Base-by-base conservation (phyloP, 2,888 invertebrate species). In the Pomacea canaliculata region DNA sequence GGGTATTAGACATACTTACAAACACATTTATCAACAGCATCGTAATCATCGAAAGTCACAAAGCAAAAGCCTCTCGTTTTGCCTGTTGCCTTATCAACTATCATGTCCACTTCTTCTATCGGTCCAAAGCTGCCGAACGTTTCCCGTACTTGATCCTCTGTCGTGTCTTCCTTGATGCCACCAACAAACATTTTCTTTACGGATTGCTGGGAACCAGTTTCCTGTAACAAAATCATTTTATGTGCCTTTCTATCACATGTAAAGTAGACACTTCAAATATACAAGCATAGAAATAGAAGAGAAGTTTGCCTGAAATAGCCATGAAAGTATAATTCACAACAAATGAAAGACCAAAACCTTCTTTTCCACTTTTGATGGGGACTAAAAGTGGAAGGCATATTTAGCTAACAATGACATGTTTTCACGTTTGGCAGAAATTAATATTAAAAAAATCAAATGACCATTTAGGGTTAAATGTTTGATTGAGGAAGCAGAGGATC, bases 51-150 rank as follows among this genome's bases (percentile, higher is more conserved):
- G 91, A 97, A 99, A 90, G 97, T 97, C 62, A 99, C 95, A 91
- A 98, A 99, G 69, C 96, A 98, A 91, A 98, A 99, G 13, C 98
- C 98, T 84, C 98, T 94, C 88, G 96, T 96, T 91, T 97, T 97
- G 73, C 97, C 97, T 5, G 96, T 96, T 74, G 96, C 96, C 85
- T 97, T 97, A 89, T 98, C 97, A 16, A 95, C 95, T 4, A 97
- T 96, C 86, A 98, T 94, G 82, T 95, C 96, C 37, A 96, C 94
- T 51, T 95, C 94, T 56, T 95, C 93, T 82, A 98, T 95, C 74
- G 93, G 94, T 1, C 98, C 98, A 90, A 93, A 97, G 49, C 94
- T 83, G 18, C 85, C 83, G 83, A 93, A 91, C 49, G 85, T 85
- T 9, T 86, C 87, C 56, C 84, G 80, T 60, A 98, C 92, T 87